Base-by-base conservation (phyloP, 2,888 invertebrate species). In the Sisyra nigra region DNA sequence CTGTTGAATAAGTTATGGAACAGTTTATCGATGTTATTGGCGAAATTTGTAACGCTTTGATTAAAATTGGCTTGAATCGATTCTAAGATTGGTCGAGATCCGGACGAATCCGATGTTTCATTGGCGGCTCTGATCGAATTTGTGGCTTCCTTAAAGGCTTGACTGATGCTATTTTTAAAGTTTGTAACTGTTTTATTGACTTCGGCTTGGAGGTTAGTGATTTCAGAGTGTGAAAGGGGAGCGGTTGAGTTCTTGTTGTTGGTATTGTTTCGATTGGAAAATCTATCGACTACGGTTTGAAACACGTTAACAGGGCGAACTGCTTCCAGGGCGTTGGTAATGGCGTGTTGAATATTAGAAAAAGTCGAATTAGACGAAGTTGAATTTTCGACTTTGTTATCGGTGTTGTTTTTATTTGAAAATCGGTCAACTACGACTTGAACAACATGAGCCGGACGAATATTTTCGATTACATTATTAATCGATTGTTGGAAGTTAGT, bases 161-260 rank as follows among this genome's bases (percentile, higher is more conserved):
- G 38, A 29, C 43, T 45, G 14, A 47, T 41, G 18, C 32, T 39
- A 11, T 14, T 14, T 19, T 31, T 10, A 2, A 47, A 45, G 17
- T 19, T 15, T 3, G 24, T 24, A 2, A 45, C 35, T 10, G 45
- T 38, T n/a, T 45, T 41, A 17, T 45, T 47, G 35, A 47, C 43
- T 33, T 42, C 35, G 2, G 37, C 10, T 35, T 47, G 47, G 8
- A 47, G 14, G n/a, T 17, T 31, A 29, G 45, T 40, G 10, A 46
- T 3, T 10, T 44, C 2, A 13, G 45, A 42, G 24, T 46, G 46
- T 35, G 38, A 36, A 11, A 46, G 41, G 40, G 44, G 11, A n/a
- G 41, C 37, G 44, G 42, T 19, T 11, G 15, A 34, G 44, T 47
- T 10, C 44, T 34, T 34, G 40, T 39, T 9, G 45, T 41, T 30